Percentiles rank a stretch among this genome's conserved stretches.
These are phyloP conservation scores for Harlomillsia oculata DNA, from an alignment of 1,140 invertebrate genomes.

Conservation along the genomic window DNA sequence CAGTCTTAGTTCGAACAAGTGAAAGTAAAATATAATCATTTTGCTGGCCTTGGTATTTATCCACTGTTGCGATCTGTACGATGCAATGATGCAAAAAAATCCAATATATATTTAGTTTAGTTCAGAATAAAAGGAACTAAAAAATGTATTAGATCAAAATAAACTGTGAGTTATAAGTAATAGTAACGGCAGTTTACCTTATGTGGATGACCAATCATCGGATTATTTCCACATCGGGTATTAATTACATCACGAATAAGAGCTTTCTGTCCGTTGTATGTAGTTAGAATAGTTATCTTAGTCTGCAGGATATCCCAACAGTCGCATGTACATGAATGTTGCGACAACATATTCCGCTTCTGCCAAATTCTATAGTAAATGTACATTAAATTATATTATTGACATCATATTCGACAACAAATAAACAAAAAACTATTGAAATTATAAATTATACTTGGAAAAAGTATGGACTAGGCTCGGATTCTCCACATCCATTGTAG, in stretches of 20 bases:
- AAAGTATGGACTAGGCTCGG: slow-evolving; percentile 96
- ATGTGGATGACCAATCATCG: slow-evolving; percentile 87
- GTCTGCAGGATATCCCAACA: slow-evolving; percentile 92
- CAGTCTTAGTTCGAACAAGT: slow-evolving; percentile 86
- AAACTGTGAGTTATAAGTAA: neutral
- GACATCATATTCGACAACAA: neutral
- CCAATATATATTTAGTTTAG: neutral
- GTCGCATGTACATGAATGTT: slow-evolving; percentile 96
- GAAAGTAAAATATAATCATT: slow-evolving; percentile 97
- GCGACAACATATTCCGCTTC: slow-evolving; percentile 98
- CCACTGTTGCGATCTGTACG: slow-evolving; percentile 74
- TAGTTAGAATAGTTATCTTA: slow-evolving; percentile 98
- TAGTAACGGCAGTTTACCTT: slow-evolving; percentile 55
- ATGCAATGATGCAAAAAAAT: neutral
- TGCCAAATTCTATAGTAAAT: slow-evolving; percentile 70
- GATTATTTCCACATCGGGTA: slow-evolving; percentile 87
- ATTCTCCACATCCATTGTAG: slow-evolving; percentile 93
- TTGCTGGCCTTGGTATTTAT: slow-evolving; percentile 99
- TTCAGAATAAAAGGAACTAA: neutral
- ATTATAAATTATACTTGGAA: slow-evolving; percentile 61
- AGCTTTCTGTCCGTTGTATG: slow-evolving; percentile 99
- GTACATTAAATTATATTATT: slow-evolving; percentile 4
- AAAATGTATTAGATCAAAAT: neutral
- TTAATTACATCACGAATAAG: slow-evolving; percentile 92
- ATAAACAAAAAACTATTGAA: neutral